phyloP scores from a whole-genome alignment of 2,888 invertebrate genomes.

The Microplitis deprimator region DNA sequence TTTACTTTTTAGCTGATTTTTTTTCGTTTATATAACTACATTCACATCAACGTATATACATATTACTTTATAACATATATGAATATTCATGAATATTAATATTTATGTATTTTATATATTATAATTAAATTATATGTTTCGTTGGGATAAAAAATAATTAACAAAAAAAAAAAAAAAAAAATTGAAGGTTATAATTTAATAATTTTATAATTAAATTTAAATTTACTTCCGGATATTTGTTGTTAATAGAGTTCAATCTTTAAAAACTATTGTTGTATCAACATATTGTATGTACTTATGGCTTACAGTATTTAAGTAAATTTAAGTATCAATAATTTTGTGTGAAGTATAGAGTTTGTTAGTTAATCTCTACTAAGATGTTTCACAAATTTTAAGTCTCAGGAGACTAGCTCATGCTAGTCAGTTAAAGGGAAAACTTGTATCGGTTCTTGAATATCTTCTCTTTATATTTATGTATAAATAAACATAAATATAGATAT shows the following conservation, averaged over 20 bases:
- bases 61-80: too few relatives aligned
- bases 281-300: not conserved
- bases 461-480: not conserved
- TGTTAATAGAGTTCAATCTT: not conserved
- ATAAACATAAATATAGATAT: too few relatives aligned
- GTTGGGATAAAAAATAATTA: too few relatives aligned
- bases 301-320: not conserved
- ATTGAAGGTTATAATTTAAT: too few relatives aligned
- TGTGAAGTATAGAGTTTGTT: constrained; percentile 32
- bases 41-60: not conserved
- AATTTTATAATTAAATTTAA: too few relatives aligned
- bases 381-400: constrained; percentile 5
- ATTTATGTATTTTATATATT: not conserved
- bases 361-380: constrained; percentile 15
- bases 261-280: not conserved
- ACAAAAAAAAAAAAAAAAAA: too few relatives aligned
- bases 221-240: too few relatives aligned
- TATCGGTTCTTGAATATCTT: not conserved
- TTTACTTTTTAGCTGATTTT: constrained; percentile 43
- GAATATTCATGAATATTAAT: not conserved
- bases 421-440: not conserved
- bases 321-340: not conserved
- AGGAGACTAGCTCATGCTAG: not conserved
- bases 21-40: not conserved
- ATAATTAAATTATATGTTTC: too few relatives aligned